These are phyloP conservation scores for Rhabdophis nuchalis DNA, from an alignment of 2,797 vertebrate species.

Conservation along the genomic window DNA sequence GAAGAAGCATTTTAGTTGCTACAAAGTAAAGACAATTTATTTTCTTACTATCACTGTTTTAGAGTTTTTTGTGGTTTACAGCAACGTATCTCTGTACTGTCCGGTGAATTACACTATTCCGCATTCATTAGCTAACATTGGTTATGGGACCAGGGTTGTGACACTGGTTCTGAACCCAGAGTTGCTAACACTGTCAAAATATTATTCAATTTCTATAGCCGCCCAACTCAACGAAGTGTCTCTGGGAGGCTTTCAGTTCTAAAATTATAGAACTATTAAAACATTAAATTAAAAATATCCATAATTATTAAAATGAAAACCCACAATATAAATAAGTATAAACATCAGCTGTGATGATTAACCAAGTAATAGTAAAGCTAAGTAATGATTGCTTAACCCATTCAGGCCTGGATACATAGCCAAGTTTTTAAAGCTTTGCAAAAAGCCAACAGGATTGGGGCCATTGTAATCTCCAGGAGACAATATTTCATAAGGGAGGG, in stretches of 20 bases:
- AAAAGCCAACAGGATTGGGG: not conserved
- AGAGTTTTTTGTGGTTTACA: no score
- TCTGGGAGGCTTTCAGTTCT: not conserved
- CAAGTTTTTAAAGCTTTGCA: not conserved
- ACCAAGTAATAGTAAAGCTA: not conserved
- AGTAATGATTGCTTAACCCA: not conserved
- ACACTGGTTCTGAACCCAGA: no score
- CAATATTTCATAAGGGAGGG: not conserved
- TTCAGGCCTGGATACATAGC: not conserved
- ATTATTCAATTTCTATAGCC: not conserved
- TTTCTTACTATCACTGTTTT: no score
- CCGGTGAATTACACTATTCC: no score
- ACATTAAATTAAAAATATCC: not conserved
- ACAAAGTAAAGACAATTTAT: no score
- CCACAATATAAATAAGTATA: not conserved
- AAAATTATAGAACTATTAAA: not conserved
- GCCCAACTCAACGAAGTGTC: not conserved
- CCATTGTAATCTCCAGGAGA: not conserved
- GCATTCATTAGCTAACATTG: no score
- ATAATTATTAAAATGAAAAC: not conserved
- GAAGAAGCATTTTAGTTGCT: no score
- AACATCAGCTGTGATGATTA: not conserved
- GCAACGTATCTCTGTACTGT: no score
- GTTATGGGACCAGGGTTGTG: no score
- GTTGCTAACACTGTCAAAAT: no score